Evolutionary conservation across 2,797 vertebrate species (phyloP).

Genomic region (Thripadectes ignobilis): DNA sequence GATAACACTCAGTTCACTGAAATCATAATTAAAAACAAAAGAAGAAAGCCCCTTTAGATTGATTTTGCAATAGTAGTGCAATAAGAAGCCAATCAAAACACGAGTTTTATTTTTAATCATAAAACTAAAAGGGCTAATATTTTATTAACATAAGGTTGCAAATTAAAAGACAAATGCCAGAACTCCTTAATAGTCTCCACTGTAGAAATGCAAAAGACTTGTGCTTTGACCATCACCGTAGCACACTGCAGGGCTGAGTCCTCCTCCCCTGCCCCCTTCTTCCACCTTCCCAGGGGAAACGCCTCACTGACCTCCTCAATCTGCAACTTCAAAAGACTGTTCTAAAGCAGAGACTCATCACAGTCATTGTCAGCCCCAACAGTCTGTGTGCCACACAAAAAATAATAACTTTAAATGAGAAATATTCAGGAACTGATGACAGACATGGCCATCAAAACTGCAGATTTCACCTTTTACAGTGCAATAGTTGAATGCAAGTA

Average conservation of each 20-base stretch:
- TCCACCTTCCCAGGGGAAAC: neutral
- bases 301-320: accelerated
- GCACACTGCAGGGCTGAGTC: neutral
- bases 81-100: slow-evolving; percentile 2
- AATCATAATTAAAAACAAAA: neutral
- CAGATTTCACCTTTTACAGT: neutral
- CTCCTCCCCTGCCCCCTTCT: neutral
- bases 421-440: neutral
- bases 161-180: slow-evolving; percentile 12
- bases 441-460: neutral
- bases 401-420: neutral
- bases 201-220: neutral
- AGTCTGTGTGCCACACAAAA: neutral
- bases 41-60: neutral
- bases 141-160: slow-evolving; percentile 32
- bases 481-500: neutral
- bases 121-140: slow-evolving; percentile 24
- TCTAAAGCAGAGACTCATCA: neutral
- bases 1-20: neutral
- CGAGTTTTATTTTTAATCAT: slow-evolving; percentile 17
- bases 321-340: accelerated
- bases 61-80: neutral
- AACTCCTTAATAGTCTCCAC: neutral
- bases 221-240: neutral
- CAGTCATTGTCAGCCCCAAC: neutral